Base-by-base conservation (phyloP, 1,140 invertebrate genomes). In the Hyles vespertilio region DNA sequence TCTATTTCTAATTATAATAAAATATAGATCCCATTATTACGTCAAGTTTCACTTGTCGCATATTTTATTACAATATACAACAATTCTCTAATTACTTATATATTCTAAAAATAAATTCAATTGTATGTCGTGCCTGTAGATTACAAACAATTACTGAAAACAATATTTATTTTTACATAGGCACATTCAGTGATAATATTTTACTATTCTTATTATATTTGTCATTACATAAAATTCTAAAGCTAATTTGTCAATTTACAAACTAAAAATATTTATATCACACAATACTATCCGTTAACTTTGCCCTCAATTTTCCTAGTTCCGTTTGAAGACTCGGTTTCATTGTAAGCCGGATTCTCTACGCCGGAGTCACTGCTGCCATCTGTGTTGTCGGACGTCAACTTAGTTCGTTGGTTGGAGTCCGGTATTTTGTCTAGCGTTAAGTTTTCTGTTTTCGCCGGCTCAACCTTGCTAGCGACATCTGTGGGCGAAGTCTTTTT, bases 261-360 rank as follows among this genome's bases (percentile, higher is more conserved):
- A 12, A 48, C 47, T 48, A 48, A 12, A 6, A 22, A 48, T 8
- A 48, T 48, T 48, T 53, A 22, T 63, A 62, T 58, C 56, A 59
- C 48, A 63, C 34, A 50, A n/a, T 50, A 57, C 46, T 66, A 63
- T 43, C 61, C 62, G 43, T 56, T 22, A 32, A 32, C 55, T 60
- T 67, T 71, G 22, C 12, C 8, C 22, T 50, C 34, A 47, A 12
- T 71, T 65, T 69, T 72, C 59, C 43, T 71, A 32, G 58, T 56
- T 59, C 70, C 56, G 47, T 59, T 58, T 34, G 57, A 46, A 32
- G 46, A 68, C 34, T 88, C 87, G 0, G 82, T 87, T 22, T 84
- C 79, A 43, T 79, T 85, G 60, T 89, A 91, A 0, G 84, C 84
- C 0, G 81, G 85, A 70, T 92, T 92, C 47, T 89, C 84, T 0